Conservation (phyloP, 2,113 vertebrate genomes). For the Oncorhynchus keta region DNA sequence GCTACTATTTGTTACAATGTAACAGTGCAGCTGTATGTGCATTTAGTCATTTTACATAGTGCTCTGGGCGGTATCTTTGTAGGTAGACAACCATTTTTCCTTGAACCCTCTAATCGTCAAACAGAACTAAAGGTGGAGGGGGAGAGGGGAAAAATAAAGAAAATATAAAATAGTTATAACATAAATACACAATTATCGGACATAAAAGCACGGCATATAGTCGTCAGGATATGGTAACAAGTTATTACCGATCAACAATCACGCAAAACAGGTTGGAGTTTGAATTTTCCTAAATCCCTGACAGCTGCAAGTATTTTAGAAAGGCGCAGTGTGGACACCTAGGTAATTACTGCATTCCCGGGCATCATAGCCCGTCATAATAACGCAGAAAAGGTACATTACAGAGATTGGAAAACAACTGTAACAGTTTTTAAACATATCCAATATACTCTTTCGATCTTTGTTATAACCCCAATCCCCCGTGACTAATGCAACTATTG, state of each 20-base stretch:
- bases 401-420: neutral
- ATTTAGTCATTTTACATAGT: constrained; percentile 71
- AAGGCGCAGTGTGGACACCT: constrained; percentile 3
- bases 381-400: neutral
- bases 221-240: too few relatives aligned
- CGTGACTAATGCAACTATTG: too few relatives aligned
- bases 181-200: too few relatives aligned
- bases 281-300: neutral
- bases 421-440: neutral
- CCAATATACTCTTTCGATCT: too few relatives aligned
- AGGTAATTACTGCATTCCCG: neutral
- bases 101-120: constrained; percentile 62
- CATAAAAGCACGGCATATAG: too few relatives aligned
- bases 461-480: too few relatives aligned
- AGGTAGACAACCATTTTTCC: constrained; percentile 84
- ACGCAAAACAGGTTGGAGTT: neutral
- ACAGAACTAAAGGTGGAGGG: constrained; percentile 57
- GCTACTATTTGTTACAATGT: neutral
- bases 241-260: neutral
- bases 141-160: neutral
- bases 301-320: neutral
- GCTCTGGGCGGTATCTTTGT: constrained; percentile 71
- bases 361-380: neutral
- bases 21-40: constrained; percentile 26
- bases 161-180: neutral